Percentiles rank a stretch among this genome's conserved stretches.
Evolutionary conservation across 2,797 vertebrate species (phyloP).

Genomic region (Intellagama lesueurii): DNA sequence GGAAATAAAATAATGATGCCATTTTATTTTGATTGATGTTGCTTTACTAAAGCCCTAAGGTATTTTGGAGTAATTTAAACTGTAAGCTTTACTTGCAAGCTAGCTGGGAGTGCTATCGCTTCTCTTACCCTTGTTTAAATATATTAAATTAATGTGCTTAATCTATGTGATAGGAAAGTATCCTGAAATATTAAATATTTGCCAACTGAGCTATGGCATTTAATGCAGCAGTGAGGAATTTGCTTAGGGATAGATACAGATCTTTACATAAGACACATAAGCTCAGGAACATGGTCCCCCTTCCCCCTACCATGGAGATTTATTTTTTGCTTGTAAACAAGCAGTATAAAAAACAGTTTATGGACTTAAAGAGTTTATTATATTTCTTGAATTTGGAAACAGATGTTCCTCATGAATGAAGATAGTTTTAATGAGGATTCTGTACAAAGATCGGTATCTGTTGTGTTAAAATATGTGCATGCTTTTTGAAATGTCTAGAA

Average conservation of each 20-base stretch:
- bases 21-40: slow-evolving; percentile 31
- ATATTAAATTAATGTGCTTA: slow-evolving; percentile 32
- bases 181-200: slow-evolving; percentile 41
- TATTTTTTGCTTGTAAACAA: not conserved
- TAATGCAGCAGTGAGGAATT: slow-evolving; percentile 5
- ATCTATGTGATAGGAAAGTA: not conserved
- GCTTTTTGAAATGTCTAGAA: not conserved
- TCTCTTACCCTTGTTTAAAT: slow-evolving; percentile 21
- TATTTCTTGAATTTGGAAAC: not conserved
- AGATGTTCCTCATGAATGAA: not conserved
- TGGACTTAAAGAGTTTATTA: not conserved
- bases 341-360: not conserved
- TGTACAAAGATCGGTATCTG: not conserved
- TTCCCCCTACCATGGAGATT: not conserved
- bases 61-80: slow-evolving; percentile 24
- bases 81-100: not conserved
- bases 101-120: slow-evolving; percentile 8
- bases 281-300: not conserved
- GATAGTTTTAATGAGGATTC: not conserved
- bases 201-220: not conserved
- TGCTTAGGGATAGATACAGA: not conserved
- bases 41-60: not conserved
- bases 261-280: not conserved
- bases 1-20: slow-evolving; percentile 1
- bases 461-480: not conserved